phyloP scores from a whole-genome alignment of 1,140 invertebrate genomes.

The Drosophila punjabiensis region DNA sequence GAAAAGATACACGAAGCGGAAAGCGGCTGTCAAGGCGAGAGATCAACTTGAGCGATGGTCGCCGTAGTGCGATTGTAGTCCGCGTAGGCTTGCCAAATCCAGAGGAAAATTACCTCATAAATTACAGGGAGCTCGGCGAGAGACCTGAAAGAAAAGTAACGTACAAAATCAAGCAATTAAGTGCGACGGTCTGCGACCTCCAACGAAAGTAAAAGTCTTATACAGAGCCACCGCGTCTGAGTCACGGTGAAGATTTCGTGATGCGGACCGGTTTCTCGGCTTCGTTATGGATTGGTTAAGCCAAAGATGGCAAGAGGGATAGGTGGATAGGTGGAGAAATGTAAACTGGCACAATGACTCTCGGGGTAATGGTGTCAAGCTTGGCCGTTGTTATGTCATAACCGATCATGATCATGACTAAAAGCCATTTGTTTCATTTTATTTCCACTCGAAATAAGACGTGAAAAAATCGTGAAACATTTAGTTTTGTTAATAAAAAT shows the following conservation, averaged over 20 bases:
- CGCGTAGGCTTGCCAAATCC: slow-evolving; percentile 69
- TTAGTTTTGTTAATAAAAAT: not conserved
- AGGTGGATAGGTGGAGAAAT: slow-evolving; percentile 44
- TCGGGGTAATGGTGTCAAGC: slow-evolving; percentile 74
- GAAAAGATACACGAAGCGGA: slow-evolving; percentile 65
- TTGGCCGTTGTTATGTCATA: slow-evolving; percentile 52
- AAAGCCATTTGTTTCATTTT: slow-evolving; percentile 29
- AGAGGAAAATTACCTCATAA: slow-evolving; percentile 76
- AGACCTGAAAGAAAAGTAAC: slow-evolving; percentile 17
- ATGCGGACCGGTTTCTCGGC: slow-evolving; percentile 61
- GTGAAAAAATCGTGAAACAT: not conserved
- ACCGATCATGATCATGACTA: slow-evolving; percentile 26
- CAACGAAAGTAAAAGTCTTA: slow-evolving; percentile 78
- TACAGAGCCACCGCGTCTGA: slow-evolving; percentile 43
- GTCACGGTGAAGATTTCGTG: slow-evolving; percentile 71
- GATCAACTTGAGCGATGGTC: slow-evolving; percentile 74
- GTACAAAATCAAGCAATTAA: slow-evolving; percentile 58
- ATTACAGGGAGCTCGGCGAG: slow-evolving; percentile 28
- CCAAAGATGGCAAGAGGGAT: slow-evolving; percentile 23
- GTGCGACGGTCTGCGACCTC: slow-evolving; percentile 76
- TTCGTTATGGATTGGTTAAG: slow-evolving; percentile 66
- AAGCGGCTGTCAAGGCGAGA: slow-evolving; percentile 69
- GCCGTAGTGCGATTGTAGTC: slow-evolving; percentile 10
- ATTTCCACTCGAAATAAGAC: slow-evolving; percentile 19
- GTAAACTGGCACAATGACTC: slow-evolving; percentile 77